Evolutionary conservation across 1,140 invertebrate species (phyloP).

Genomic region (Teleopsis dalmanni): DNA sequence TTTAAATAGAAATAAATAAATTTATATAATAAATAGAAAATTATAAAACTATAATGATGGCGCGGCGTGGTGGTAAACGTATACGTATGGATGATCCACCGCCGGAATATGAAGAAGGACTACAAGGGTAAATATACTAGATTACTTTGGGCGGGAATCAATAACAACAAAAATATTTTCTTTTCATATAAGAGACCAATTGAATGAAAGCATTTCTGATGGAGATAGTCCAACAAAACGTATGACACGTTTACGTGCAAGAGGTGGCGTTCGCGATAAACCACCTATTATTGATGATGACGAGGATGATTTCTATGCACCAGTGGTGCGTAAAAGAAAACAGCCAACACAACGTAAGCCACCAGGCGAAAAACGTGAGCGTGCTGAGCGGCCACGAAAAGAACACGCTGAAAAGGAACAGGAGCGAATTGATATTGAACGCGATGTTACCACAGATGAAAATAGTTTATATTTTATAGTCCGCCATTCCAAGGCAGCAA

Average conservation of each 20-base stretch:
- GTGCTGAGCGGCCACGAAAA: conserved; percentile 39
- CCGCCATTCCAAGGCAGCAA: conserved; percentile 65
- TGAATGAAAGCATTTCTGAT: conserved; percentile 41
- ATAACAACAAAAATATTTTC: background rate
- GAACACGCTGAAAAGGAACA: conserved; percentile 42
- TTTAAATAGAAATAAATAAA: background rate
- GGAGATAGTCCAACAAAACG: conserved; percentile 48
- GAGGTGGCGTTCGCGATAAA: conserved; percentile 44
- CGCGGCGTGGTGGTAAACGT: conserved; percentile 74
- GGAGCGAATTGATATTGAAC: conserved; percentile 34
- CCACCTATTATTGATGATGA: conserved; percentile 43
- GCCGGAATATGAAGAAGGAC: conserved; percentile 69
- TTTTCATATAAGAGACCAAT: conserved; percentile 20
- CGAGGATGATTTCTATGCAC: conserved; percentile 42
- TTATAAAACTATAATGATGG: conserved; percentile 49
- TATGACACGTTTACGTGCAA: conserved; percentile 46
- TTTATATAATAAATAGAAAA: background rate
- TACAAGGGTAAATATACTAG: conserved; percentile 20
- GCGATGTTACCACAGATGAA: conserved; percentile 59
- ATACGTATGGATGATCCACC: conserved; percentile 88
- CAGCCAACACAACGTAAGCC: conserved; percentile 46
- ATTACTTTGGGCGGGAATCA: background rate
- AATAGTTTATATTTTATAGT: conserved; percentile 75
- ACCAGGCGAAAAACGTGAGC: conserved; percentile 46
- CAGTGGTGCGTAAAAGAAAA: conserved; percentile 34